phyloP scores from a whole-genome alignment of 2,113 vertebrate genomes.

The Tichodroma muraria region DNA sequence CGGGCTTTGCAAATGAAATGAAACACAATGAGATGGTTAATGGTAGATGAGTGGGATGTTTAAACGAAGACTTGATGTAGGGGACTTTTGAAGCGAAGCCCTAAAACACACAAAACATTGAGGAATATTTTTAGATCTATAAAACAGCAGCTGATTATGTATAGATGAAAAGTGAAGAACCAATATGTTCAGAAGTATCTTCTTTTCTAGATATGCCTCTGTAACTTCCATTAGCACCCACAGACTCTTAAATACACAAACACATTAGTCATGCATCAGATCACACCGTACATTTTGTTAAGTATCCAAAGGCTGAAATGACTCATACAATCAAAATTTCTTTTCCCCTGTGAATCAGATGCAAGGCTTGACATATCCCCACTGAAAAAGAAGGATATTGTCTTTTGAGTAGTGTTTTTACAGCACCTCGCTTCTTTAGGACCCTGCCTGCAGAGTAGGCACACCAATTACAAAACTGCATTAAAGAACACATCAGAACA shows the following conservation, averaged over 20 bases:
- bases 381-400: neutral
- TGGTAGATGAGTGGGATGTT: neutral
- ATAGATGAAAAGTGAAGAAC: constrained; percentile 11
- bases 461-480: neutral
- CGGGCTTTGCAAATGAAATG: constrained; percentile 5
- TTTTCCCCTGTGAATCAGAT: constrained; percentile 39
- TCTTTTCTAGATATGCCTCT: neutral
- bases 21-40: neutral
- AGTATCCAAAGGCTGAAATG: neutral
- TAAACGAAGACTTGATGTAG: constrained; percentile 11
- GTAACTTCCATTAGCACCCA: constrained; percentile 24
- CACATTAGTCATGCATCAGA: constrained; percentile 30
- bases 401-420: neutral
- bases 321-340: constrained; percentile 12
- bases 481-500: neutral
- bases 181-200: neutral
- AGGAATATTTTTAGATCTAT: neutral
- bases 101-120: neutral
- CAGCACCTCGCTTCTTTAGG: neutral
- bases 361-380: neutral
- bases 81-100: neutral
- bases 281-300: neutral
- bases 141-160: neutral
- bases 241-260: constrained; percentile 41
- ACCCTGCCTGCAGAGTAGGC: neutral